These are phyloP conservation scores for Proisotoma minuta DNA, from an alignment of 2,888 invertebrate species.

Conservation along the genomic window DNA sequence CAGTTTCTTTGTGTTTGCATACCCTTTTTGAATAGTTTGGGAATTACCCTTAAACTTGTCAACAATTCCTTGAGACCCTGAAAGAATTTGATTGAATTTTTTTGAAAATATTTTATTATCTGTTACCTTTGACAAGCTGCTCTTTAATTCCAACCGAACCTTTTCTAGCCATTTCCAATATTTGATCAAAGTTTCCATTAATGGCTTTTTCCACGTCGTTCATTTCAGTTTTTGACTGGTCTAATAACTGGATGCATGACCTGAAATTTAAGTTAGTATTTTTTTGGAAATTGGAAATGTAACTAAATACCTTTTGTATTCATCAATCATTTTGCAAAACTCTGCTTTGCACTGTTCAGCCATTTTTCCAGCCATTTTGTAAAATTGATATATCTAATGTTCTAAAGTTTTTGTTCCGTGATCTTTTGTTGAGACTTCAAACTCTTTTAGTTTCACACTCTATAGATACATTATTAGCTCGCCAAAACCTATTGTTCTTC, in stretches of 20 bases:
- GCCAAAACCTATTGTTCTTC: no score
- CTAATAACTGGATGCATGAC: not conserved
- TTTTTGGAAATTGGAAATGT: not conserved
- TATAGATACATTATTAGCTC: no score
- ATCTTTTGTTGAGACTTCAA: no score
- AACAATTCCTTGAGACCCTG: not conserved
- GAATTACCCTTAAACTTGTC: not conserved
- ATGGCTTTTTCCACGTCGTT: constrained; percentile 9
- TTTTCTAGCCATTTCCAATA: not conserved
- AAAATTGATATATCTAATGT: no score
- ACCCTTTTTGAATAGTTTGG: constrained; percentile 2
- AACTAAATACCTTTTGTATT: not conserved
- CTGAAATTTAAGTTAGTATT: not conserved
- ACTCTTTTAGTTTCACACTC: no score
- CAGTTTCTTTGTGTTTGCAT: not conserved
- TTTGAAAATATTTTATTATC: not conserved
- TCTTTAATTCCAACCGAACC: not conserved
- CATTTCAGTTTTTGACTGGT: not conserved
- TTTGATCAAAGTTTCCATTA: constrained; percentile 9
- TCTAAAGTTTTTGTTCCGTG: no score
- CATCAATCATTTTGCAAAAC: not conserved
- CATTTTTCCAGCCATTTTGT: not conserved
- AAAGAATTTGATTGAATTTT: not conserved
- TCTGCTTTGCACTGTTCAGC: not conserved
- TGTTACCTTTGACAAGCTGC: not conserved